phyloP scores from a whole-genome alignment of 2,797 vertebrate genomes.

The Spea hammondii region DNA sequence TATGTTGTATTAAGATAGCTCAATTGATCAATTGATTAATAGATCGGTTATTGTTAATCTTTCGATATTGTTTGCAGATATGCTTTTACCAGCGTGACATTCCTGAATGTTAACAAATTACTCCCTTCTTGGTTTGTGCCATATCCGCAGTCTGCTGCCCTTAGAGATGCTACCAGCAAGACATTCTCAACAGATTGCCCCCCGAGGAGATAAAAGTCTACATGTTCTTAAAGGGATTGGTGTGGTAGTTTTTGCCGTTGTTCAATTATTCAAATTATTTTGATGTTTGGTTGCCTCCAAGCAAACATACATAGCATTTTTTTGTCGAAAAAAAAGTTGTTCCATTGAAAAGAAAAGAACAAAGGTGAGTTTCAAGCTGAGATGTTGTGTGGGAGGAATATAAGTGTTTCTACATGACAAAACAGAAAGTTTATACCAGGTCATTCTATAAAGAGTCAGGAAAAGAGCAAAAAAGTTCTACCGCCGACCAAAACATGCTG shows the following conservation, averaged over 20 bases:
- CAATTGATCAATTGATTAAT: too few species aligned
- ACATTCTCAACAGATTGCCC: background rate
- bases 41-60: too few species aligned
- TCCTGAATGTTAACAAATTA: background rate
- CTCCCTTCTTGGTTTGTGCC: background rate
- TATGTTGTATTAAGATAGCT: too few species aligned
- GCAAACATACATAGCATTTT: background rate
- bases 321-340: background rate
- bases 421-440: conserved; percentile 6
- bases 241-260: background rate
- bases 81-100: background rate
- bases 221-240: background rate
- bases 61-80: too few species aligned
- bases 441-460: background rate
- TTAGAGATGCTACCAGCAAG: background rate
- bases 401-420: background rate
- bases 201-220: background rate
- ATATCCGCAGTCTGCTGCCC: background rate
- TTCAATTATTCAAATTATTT: conserved; percentile 5
- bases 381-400: conserved; percentile 1
- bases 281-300: background rate
- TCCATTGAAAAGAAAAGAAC: background rate
- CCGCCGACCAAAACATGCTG: background rate
- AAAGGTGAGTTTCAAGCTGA: conserved; percentile 1
- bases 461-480: conserved; percentile 5